A percentile compares a stretch with the other conserved stretches of the same genome.
Conservation (phyloP, 2,113 vertebrate species). For the Indri indri region DNA sequence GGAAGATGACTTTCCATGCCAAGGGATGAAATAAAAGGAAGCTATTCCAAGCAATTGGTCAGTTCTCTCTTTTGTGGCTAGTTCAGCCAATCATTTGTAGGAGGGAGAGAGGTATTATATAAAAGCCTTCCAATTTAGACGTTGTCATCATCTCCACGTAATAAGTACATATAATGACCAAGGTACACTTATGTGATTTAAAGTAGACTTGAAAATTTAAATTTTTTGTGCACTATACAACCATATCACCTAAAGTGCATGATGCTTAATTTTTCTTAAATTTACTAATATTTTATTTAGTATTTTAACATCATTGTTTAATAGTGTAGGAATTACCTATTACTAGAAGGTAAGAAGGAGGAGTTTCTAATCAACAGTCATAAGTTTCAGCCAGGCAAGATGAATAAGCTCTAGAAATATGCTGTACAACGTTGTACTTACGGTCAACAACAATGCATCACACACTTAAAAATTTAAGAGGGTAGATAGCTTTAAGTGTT, state of each 20-base stretch:
- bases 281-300: neutral
- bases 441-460: neutral
- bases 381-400: neutral
- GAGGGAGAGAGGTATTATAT: neutral
- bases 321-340: neutral
- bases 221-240: neutral
- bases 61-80: neutral
- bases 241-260: neutral
- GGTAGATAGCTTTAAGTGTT: neutral
- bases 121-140: neutral
- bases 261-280: neutral
- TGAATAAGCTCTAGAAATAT: neutral
- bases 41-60: neutral
- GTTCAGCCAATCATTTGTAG: neutral
- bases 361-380: neutral
- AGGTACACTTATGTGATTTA: neutral
- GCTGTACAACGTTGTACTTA: neutral
- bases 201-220: slow-evolving; percentile 1
- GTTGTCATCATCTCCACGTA: neutral
- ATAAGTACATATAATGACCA: neutral
- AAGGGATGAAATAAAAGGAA: neutral
- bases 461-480: neutral
- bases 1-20: neutral
- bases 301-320: neutral
- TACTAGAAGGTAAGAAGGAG: neutral